These are phyloP conservation scores for Furcula furcula DNA, from an alignment of 2,888 invertebrate species.

Conservation along the genomic window DNA sequence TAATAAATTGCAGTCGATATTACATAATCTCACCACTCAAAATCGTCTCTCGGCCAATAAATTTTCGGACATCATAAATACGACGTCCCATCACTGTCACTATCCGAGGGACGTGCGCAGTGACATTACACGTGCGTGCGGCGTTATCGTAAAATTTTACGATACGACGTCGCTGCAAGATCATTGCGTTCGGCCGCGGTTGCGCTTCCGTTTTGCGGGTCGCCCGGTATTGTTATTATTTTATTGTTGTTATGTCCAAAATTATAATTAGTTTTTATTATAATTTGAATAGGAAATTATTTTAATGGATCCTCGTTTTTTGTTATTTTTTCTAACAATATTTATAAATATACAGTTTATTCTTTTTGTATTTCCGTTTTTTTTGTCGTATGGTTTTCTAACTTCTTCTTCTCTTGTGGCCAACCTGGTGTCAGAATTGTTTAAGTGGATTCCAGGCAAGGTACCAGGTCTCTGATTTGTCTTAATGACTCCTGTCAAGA, in stretches of 20 bases:
- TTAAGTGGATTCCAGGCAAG: too few species aligned
- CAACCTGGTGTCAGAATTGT: too few species aligned
- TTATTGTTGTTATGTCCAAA: slow-evolving; percentile 18
- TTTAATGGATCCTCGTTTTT: background rate
- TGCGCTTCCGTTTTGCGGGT: slow-evolving; percentile 41
- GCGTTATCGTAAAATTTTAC: slow-evolving; percentile 78
- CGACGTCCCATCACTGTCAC: slow-evolving; percentile 53
- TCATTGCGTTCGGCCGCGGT: slow-evolving; percentile 39
- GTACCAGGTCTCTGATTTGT: too few species aligned
- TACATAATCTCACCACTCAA: slow-evolving; percentile 11
- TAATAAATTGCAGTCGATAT: too few species aligned
- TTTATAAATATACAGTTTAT: too few species aligned
- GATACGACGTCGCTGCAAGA: slow-evolving; percentile 60
- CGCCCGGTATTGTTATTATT: slow-evolving; percentile 36
- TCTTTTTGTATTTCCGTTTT: too few species aligned
- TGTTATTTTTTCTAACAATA: background rate
- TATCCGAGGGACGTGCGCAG: slow-evolving; percentile 31
- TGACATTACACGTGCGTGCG: slow-evolving; percentile 58
- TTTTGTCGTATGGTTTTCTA: too few species aligned
- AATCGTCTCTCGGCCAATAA: slow-evolving; percentile 29
- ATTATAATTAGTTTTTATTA: slow-evolving; percentile 1
- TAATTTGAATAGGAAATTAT: background rate
- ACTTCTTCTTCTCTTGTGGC: too few species aligned
- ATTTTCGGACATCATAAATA: slow-evolving; percentile 63
- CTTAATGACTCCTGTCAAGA: too few species aligned